Base-by-base conservation (phyloP, 2,888 invertebrate species). In the Cyaniris semiargus region DNA sequence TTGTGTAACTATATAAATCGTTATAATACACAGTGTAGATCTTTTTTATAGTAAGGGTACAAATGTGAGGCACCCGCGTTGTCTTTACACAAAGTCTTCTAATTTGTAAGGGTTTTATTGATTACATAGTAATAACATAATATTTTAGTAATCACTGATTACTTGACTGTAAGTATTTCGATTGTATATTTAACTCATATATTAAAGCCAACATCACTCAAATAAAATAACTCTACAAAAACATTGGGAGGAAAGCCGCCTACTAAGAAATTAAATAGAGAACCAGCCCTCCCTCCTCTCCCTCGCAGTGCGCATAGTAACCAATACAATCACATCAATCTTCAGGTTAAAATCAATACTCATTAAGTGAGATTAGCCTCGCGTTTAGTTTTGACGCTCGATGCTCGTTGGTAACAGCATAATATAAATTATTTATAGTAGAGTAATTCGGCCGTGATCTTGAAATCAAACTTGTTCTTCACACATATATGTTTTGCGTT, bases 341-440 rank as follows among this genome's bases (percentile, higher is more conserved):
- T 44, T 38, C 18, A 23, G 21, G 48, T 18, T 18, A 48, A 53
- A 48, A 74, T 38, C 23, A 74, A 74, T 74, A 74, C 18, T 53
- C 53, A 48, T 74, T 53, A 66, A 31, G 66, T 31, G 27, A 66
- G 23, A 66, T 66, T 66, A 66, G 66, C 66, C 27, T 18, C 27
- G 66, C 15, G 66, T 66, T 66, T 66, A 66, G 66, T 85, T 83
- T 56, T n/a, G 31, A 48, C 70, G 44, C 15, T 66, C 13, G 31
- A 48, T 18, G 44, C 15, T 66, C 13, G 44, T 74, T 7, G 21
- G 44, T 34, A 44, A 53, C n/a, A 72, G 18, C 66, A 3, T 53
- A 53, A 1, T 18, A 53, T 18, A 53, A 53, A 53, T 53, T 18
- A 5, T 53, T 18, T 18, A 53, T 18, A 53, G 53, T 53, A 53